Evolutionary conservation across 2,888 invertebrate genomes (phyloP).

Genomic region (Achlya flavicornis): DNA sequence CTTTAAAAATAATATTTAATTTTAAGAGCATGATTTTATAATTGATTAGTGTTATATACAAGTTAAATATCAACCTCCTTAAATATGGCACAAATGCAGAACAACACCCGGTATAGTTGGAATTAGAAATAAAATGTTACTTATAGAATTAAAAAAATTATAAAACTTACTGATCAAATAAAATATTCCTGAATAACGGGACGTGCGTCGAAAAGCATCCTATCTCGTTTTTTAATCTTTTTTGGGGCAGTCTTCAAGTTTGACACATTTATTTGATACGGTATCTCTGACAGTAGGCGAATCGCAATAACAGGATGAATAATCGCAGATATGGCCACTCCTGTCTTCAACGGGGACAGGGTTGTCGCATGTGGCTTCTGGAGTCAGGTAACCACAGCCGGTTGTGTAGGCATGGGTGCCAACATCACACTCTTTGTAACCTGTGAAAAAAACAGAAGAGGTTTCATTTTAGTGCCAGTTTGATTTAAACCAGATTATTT

Average conservation of each 20-base stretch:
- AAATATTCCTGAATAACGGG: not conserved
- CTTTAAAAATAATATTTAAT: no score
- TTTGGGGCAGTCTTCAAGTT: conserved; percentile 51
- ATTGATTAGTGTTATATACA: no score
- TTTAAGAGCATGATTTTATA: no score
- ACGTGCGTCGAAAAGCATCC: not conserved
- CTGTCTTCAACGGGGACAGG: conserved; percentile 43
- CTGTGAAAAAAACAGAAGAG: conserved; percentile 27
- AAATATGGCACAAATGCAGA: no score
- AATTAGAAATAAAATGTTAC: no score
- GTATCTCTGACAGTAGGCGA: conserved; percentile 55
- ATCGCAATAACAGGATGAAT: conserved; percentile 57
- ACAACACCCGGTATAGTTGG: no score
- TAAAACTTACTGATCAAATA: no score
- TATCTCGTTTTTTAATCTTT: not conserved
- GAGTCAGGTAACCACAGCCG: conserved; percentile 45
- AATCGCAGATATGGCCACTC: conserved; percentile 42
- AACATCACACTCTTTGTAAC: conserved; percentile 39
- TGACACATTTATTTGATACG: conserved; percentile 47
- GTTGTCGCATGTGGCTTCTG: conserved; percentile 59
- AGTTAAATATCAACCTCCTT: no score
- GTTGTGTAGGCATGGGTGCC: conserved; percentile 50
- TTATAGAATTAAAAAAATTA: no score
- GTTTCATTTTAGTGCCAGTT: not conserved
- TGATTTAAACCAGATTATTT: no score